These are phyloP conservation scores for Oryctes rhinoceros DNA, from an alignment of 1,140 invertebrate genomes.

Conservation along the genomic window DNA sequence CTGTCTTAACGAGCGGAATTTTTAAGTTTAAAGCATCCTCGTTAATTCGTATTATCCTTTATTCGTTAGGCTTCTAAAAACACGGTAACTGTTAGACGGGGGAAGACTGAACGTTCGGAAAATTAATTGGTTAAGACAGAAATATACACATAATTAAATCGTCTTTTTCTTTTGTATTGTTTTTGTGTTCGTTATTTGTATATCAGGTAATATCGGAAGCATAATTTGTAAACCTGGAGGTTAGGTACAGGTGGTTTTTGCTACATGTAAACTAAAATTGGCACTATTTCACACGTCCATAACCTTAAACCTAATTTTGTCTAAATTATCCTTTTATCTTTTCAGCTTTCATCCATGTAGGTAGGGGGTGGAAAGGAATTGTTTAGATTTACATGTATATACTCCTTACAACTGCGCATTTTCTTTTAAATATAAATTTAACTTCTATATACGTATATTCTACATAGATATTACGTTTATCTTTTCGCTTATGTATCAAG, in stretches of 20 bases:
- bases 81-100: too few relatives aligned
- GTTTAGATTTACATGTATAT: too few relatives aligned
- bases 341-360: too few relatives aligned
- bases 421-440: background rate
- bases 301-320: background rate
- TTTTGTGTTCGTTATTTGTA: background rate
- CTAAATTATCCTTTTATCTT: background rate
- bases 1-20: too few relatives aligned
- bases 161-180: background rate
- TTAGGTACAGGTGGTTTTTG: background rate
- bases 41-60: too few relatives aligned
- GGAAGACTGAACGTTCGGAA: too few relatives aligned
- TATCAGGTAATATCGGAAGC: background rate
- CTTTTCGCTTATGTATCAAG: constrained; percentile 22
- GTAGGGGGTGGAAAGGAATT: too few relatives aligned
- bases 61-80: too few relatives aligned
- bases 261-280: constrained; percentile 1
- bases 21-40: too few relatives aligned
- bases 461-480: background rate
- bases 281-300: background rate
- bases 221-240: background rate
- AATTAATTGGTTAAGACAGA: too few relatives aligned
- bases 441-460: background rate
- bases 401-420: too few relatives aligned
- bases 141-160: too few relatives aligned